These are phyloP conservation scores for Hypotaenidia philippensis DNA, from an alignment of 2,797 vertebrate genomes.

Conservation along the genomic window DNA sequence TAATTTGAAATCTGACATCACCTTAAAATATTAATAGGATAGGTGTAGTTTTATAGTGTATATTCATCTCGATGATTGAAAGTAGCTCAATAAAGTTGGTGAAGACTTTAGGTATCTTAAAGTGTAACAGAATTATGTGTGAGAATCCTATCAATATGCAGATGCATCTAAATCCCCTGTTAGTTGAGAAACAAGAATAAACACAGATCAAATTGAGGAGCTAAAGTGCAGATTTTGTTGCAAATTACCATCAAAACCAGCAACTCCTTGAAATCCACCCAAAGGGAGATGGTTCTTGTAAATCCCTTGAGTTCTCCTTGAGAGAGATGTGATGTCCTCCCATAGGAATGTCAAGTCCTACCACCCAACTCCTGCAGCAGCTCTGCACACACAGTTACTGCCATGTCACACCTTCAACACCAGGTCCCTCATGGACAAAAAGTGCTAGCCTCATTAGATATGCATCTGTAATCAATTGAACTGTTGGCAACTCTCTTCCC, in stretches of 20 bases:
- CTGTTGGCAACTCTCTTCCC: not conserved
- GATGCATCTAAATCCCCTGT: not conserved
- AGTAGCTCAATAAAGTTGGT: not conserved
- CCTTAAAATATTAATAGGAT: slow-evolving; percentile 71
- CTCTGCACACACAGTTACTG: not conserved
- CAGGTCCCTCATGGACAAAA: not conserved
- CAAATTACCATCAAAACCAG: not conserved
- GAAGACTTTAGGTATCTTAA: not conserved
- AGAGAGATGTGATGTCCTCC: not conserved
- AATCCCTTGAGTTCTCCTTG: not conserved
- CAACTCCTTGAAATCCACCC: not conserved
- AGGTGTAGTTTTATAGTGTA: slow-evolving; percentile 3
- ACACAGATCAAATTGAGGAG: not conserved
- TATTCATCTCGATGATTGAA: slow-evolving; percentile 5
- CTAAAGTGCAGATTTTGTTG: not conserved
- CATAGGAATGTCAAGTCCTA: fast-evolving
- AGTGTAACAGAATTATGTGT: not conserved
- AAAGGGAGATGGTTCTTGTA: not conserved
- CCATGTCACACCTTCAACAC: fast-evolving
- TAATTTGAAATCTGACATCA: slow-evolving; percentile 72
- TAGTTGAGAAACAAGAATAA: not conserved
- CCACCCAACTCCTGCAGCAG: not conserved
- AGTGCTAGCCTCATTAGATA: not conserved
- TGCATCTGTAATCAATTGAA: fast-evolving
- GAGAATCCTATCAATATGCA: not conserved